phyloP scores from a whole-genome alignment of 1,140 invertebrate genomes.

The Mylabris phalerata region DNA sequence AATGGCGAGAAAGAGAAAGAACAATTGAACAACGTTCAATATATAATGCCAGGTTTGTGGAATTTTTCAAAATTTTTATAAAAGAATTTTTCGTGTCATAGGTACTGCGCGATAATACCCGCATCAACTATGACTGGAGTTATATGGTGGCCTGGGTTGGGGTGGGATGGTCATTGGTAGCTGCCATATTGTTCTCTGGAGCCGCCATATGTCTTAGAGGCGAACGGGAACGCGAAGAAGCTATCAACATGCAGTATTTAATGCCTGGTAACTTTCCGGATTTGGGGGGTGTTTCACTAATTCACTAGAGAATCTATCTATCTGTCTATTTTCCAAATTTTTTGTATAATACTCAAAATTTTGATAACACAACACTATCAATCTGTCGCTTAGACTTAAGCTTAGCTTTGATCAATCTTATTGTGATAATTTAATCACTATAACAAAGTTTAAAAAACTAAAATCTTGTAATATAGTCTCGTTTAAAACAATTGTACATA shows the following conservation, averaged over 20 bases:
- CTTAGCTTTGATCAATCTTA: background rate
- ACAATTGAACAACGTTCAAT: constrained; percentile 73
- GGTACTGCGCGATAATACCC: constrained; percentile 79
- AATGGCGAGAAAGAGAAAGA: constrained; percentile 58
- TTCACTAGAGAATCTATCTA: too few relatives aligned
- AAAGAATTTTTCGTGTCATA: constrained; percentile 42
- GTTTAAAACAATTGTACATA: background rate
- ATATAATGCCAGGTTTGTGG: constrained; percentile 76
- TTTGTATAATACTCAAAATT: background rate
- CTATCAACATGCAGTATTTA: constrained; percentile 94
- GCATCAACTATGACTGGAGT: constrained; percentile 89
- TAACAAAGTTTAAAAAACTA: background rate
- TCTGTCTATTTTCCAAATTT: background rate
- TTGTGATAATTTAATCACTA: background rate
- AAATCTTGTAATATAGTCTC: background rate
- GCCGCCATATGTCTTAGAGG: constrained; percentile 87
- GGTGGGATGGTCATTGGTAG: constrained; percentile 78
- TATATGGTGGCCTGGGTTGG: constrained; percentile 94
- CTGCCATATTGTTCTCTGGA: constrained; percentile 85
- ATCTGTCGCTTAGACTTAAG: background rate
- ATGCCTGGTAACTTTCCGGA: constrained; percentile 77
- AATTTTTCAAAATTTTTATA: background rate
- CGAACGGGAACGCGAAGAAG: constrained; percentile 86
- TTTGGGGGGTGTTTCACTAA: background rate
- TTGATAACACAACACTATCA: background rate